Conservation (phyloP, 2,888 invertebrate genomes). For the Lasioglossum pauxillum region DNA sequence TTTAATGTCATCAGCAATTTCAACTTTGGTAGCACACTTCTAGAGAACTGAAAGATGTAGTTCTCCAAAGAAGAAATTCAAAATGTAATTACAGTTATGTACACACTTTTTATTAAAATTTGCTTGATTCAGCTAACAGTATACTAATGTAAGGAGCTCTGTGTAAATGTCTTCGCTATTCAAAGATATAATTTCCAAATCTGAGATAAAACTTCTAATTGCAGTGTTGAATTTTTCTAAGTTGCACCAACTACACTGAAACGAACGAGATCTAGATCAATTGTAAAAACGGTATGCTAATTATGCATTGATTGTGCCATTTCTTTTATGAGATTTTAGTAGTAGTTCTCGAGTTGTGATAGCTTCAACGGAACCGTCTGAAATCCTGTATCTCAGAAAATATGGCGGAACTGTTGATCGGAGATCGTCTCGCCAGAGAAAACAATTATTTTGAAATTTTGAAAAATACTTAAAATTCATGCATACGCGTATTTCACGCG, state of each 20-base stretch:
- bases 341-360: background rate
- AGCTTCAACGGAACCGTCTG: background rate
- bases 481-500: constrained; percentile 56
- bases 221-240: background rate
- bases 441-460: background rate
- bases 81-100: background rate
- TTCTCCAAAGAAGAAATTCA: background rate
- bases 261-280: too few species aligned
- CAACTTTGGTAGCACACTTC: background rate
- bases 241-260: too few species aligned
- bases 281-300: background rate
- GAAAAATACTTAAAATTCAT: constrained; percentile 2
- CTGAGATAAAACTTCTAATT: background rate
- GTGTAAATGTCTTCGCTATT: background rate
- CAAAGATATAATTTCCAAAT: background rate
- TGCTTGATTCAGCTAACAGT: background rate
- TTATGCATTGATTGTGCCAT: background rate
- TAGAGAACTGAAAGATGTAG: background rate
- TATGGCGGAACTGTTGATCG: background rate
- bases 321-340: background rate
- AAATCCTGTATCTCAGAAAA: background rate
- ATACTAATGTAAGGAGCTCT: background rate
- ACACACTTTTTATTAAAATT: background rate
- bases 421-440: background rate
- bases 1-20: background rate